Evolutionary conservation across 2,888 invertebrate genomes (phyloP).

Genomic region (Shargacucullia verbasci): DNA sequence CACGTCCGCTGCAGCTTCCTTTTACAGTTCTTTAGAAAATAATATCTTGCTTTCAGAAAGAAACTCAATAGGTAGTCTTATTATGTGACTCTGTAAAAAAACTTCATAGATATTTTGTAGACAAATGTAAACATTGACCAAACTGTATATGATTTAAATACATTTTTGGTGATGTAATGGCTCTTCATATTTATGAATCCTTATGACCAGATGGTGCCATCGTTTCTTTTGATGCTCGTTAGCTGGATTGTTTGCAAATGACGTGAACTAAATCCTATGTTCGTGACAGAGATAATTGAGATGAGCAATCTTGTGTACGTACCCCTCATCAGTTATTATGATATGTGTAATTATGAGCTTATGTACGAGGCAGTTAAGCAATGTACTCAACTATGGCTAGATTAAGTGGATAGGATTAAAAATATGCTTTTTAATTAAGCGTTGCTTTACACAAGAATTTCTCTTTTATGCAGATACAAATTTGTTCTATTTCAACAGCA

Average conservation of each 20-base stretch:
- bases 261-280: slow-evolving; percentile 43
- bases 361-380: slow-evolving; percentile 24
- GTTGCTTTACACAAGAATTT: no score
- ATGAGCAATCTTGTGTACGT: slow-evolving; percentile 46
- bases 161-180: background rate
- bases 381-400: slow-evolving; percentile 3
- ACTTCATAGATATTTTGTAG: no score
- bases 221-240: slow-evolving; percentile 49
- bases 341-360: slow-evolving; percentile 40
- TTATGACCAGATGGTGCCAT: slow-evolving; percentile 36
- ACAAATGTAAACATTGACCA: no score
- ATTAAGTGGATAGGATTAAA: no score
- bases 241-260: slow-evolving; percentile 46
- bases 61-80: no score
- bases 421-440: no score
- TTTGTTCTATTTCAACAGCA: no score
- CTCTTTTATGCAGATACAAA: no score
- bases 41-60: no score
- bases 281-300: slow-evolving; percentile 60
- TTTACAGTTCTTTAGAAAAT: slow-evolving; percentile 21
- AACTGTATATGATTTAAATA: background rate
- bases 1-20: slow-evolving; percentile 17
- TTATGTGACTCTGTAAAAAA: no score
- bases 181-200: slow-evolving; percentile 1
- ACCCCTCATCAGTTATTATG: slow-evolving; percentile 50